phyloP scores from a whole-genome alignment of 2,113 vertebrate genomes.

The Ctenodactylus gundi region DNA sequence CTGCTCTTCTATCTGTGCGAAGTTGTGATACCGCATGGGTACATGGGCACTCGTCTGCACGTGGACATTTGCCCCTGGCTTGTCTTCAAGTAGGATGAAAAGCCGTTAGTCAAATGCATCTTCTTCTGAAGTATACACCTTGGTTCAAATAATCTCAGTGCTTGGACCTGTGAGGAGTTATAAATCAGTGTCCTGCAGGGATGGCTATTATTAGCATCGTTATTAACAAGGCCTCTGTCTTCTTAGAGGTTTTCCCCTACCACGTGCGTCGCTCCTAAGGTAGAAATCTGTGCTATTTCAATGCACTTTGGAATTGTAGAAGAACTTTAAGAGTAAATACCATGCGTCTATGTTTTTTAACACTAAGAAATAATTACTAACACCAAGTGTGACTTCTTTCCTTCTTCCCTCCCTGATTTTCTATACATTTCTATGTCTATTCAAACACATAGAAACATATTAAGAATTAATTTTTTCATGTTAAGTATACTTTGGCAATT shows the following conservation, averaged over 20 bases:
- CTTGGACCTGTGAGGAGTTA: neutral
- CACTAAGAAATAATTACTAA: conserved; percentile 6
- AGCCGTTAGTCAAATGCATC: neutral
- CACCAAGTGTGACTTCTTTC: neutral
- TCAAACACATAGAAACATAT: neutral
- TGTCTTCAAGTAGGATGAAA: neutral
- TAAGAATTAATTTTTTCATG: neutral
- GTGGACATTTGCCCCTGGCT: neutral
- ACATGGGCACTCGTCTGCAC: neutral
- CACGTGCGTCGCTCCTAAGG: neutral
- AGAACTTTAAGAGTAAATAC: neutral
- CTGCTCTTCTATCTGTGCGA: neutral
- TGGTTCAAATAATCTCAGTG: neutral
- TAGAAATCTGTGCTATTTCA: neutral
- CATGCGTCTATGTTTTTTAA: neutral
- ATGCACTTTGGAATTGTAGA: neutral
- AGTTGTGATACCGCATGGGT: too few relatives aligned
- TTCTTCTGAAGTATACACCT: neutral
- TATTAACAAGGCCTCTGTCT: neutral
- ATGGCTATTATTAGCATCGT: neutral
- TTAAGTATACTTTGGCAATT: neutral
- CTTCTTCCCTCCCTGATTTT: neutral
- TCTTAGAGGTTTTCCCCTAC: neutral
- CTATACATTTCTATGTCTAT: neutral
- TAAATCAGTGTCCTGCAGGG: neutral